Base-by-base conservation (phyloP, 2,113 vertebrate species). In the Corydoras sp. region DNA sequence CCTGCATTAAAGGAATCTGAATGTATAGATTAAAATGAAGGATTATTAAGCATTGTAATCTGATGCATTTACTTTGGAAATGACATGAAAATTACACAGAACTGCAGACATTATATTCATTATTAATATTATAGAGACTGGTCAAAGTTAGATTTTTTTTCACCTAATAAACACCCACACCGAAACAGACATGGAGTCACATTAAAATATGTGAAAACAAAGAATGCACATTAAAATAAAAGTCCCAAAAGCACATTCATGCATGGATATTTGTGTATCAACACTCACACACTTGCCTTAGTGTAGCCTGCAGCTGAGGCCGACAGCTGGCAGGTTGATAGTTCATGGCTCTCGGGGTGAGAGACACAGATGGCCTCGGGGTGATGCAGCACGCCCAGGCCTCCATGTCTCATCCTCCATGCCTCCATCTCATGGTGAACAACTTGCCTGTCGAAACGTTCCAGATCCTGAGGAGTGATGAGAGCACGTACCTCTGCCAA, bases 391-490 rank as follows among this genome's bases (percentile, higher is more conserved):
- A 73, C 51, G n/a, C 80, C 79, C 5, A 77, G 84, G 78, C 0
- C 85, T 71, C 87, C 90, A 70, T 94, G 92, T 29, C 91, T 92
- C 0, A 90, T 88, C 75, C 93, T 93, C 89, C 94, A 92, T 5
- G 91, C 90, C 80, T 94, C 93, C 0, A 94, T 93, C 84, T 96
- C 94, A 8, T 84, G 88, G 83, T 90, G 88, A 76, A 97, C 80
- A 69, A 97, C 93, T 86, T 97, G 86, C 76, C 88, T 87, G 76
- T 98, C 95, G 0, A 93, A 98, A 30, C 89, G 70, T 68, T 94
- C 93, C 53, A 96, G 87, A 81, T 98, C 96, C 77, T 95, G 92
- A 0, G 90, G 88, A 35, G 83, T 88, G 74, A 98, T 89, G 69
- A 91, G 84, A 0, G 89, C 82, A 74, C 95, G 85, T 76, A 98